Evolutionary conservation across 2,113 vertebrate genomes (phyloP), one percentile per base, ranked within the genome.

Genomic region (Ameiurus melas): DNA sequence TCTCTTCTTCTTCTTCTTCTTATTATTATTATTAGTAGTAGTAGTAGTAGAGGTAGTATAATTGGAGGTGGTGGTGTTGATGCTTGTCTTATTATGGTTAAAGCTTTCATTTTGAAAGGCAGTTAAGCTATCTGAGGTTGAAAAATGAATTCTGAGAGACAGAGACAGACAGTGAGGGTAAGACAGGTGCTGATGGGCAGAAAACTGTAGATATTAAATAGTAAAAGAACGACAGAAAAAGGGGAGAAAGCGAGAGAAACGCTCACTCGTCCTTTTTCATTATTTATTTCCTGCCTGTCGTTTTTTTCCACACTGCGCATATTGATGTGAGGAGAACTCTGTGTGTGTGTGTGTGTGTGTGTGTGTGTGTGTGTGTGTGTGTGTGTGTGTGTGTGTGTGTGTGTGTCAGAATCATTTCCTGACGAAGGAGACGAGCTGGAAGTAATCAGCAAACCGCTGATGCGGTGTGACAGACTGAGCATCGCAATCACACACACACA

Each of bases 401-500:
- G 93, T 93, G 95, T 95, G 81, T 83, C 95, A 96, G 93, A 96
- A 95, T 95, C 93, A 95, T 96, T 95, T 95, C 94, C 94, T 95
- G 94, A 95, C 93, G 94, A 95, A 94, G 93, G 94, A 95, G 95
- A 96, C 95, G 95, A 95, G 95, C 95, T 95, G 94, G 95, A 95
- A 95, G 95, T 95, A 95, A 96, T 95, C 95, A 95, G 94, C 89
- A 93, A 92, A 93, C 93, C 94, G 91, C 94, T 96, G 95, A 95
- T 95, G 94, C 94, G 94, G 93, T 94, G 93, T 95, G 95, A 95
- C 95, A 96, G 95, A 92, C 91, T 88, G 92, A 92, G 94, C 93
- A 94, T 77, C 60, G 78, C 75, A 79, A 77, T 80, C 85, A 64
- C 85, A 77, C 70, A 62, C 71, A 39, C 85, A 77, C 85, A 57